Evolutionary conservation across 2,797 vertebrate species (phyloP).

Genomic region (Sparus aurata): DNA sequence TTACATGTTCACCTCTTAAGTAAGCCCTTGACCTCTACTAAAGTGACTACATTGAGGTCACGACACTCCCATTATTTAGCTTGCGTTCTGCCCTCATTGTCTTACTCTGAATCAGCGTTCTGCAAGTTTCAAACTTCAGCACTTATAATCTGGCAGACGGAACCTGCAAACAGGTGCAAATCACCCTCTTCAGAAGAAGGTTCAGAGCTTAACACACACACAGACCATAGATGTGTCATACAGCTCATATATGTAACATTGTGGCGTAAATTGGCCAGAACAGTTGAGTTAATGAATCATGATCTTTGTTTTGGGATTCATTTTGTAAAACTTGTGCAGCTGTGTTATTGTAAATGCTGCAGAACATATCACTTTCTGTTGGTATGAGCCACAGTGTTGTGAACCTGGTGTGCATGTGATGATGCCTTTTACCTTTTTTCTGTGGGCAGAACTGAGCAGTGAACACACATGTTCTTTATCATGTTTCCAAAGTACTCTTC

Average conservation of each 20-base stretch:
- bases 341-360: constrained; percentile 8
- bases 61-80: not conserved
- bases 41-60: not conserved
- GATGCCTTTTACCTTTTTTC: not conserved
- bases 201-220: constrained; percentile 22
- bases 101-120: constrained; percentile 57
- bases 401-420: not conserved
- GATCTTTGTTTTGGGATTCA: not conserved
- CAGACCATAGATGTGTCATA: constrained; percentile 15
- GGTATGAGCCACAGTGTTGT: not conserved
- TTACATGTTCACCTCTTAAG: not conserved
- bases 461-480: not conserved
- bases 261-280: not conserved
- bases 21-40: not conserved
- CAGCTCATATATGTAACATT: constrained; percentile 25
- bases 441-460: not conserved
- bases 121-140: constrained; percentile 44
- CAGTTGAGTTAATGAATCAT: constrained; percentile 13
- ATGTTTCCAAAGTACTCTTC: not conserved
- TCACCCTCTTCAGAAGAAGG: constrained; percentile 32
- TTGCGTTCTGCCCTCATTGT: constrained; percentile 33
- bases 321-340: not conserved
- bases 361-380: constrained; percentile 23
- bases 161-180: constrained; percentile 32
- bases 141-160: constrained; percentile 46